Base-by-base conservation (phyloP, 2,888 invertebrate species). In the Nysson spinosus region DNA sequence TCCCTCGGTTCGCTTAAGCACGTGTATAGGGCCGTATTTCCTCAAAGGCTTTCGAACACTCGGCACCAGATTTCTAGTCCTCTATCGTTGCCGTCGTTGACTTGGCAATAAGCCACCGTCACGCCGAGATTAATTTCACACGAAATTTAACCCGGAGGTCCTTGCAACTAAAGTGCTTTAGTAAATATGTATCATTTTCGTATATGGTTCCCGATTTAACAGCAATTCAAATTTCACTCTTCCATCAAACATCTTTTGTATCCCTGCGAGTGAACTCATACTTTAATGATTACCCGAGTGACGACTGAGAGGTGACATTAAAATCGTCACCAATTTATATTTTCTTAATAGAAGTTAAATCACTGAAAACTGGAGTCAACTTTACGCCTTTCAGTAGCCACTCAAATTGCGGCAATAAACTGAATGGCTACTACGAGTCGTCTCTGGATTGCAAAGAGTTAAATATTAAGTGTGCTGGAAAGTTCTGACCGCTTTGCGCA, bases 71-170 rank as follows among this genome's bases (percentile, higher is more conserved):
- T 70, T 74, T 74, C 72, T 73, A 74, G 61, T 61, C 60, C 51
- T 69, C 70, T 51, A 57, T 61, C 61, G 56, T 47, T 49, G 61
- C 66, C 61, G 72, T 51, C 71, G 66, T 74, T 74, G 61, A 58
- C 75, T 62, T 70, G 71, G 74, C 72, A 74, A 70, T 72, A 72
- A 72, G 75, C 75, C 75, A 70, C 49, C 54, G 58, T 70, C 55
- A 54, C 51, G 66, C 71, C 30, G 42, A 70, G 62, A 72, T 74
- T 74, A 72, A 72, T 72, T 72, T 56, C 74, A 35, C 58, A 56
- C 75, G 58, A 66, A 70, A 74, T 74, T 66, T 72, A 62, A 65
- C 65, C 37, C 34, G 56, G 51, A n/a, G 47, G 39, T 65, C 56
- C 60, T 56, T 65, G 57, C 57, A 50, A 46, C 52, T 40, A 12